Evolutionary conservation across 1,140 invertebrate genomes (phyloP).

Genomic region (Eurosta solidaginis): DNA sequence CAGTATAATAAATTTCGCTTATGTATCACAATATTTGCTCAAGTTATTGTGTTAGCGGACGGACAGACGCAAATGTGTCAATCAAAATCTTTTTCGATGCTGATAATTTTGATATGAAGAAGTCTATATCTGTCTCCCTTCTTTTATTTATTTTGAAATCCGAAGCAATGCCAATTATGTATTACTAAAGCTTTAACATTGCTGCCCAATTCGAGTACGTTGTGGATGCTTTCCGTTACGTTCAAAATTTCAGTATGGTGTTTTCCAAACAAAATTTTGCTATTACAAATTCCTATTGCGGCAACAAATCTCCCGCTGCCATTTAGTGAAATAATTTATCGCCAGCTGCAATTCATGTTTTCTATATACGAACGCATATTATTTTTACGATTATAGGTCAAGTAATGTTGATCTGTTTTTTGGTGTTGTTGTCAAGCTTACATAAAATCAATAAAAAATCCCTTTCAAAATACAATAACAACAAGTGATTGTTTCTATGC

Average conservation of each 20-base stretch:
- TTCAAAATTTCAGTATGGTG: background rate
- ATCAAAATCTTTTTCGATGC: too few relatives aligned
- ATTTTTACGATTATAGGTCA: background rate
- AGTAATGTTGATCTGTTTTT: background rate
- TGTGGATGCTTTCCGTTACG: background rate
- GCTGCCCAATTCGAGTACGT: too few relatives aligned
- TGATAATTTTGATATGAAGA: too few relatives aligned
- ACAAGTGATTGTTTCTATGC: background rate
- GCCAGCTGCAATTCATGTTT: slow-evolving; percentile 23
- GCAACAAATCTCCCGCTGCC: slow-evolving; percentile 25
- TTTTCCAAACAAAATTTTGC: slow-evolving; percentile 17
- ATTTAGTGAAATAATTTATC: background rate
- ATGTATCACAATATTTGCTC: too few relatives aligned
- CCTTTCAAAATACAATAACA: background rate
- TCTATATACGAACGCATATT: too few relatives aligned
- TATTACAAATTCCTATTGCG: slow-evolving; percentile 3
- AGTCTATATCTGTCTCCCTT: too few relatives aligned
- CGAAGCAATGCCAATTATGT: too few relatives aligned
- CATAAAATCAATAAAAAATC: slow-evolving; percentile 1
- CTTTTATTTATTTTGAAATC: too few relatives aligned
- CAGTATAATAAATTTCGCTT: too few relatives aligned
- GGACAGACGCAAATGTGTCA: too few relatives aligned
- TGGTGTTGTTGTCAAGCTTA: background rate
- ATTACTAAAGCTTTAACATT: too few relatives aligned
- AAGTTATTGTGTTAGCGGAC: too few relatives aligned